Percentiles rank a stretch among this genome's conserved stretches.
Conservation (phyloP, 2,888 invertebrate genomes). For the Latheticus oryzae region DNA sequence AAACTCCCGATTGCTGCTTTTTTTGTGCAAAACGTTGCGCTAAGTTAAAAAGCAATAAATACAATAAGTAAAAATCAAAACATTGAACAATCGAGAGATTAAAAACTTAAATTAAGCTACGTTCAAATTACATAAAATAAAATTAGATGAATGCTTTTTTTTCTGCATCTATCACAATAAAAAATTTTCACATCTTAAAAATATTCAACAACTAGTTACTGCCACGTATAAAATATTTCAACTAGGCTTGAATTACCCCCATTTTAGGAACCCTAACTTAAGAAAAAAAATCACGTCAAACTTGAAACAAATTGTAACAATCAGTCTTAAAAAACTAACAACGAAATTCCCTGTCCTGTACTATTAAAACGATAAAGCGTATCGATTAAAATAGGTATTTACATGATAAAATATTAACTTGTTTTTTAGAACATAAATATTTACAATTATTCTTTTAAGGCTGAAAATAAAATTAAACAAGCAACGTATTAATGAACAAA, state of each 20-base stretch:
- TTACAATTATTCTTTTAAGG: slow-evolving; percentile 8
- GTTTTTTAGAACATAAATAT: slow-evolving; percentile 27
- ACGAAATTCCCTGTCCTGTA: slow-evolving; percentile 34
- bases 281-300: slow-evolving; percentile 20
- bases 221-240: slow-evolving; percentile 25
- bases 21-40: slow-evolving; percentile 28
- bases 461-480: neutral
- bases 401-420: slow-evolving; percentile 32
- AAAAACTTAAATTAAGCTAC: slow-evolving; percentile 17
- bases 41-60: slow-evolving; percentile 8
- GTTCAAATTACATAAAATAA: slow-evolving; percentile 8
- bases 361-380: slow-evolving; percentile 27
- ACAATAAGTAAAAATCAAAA: neutral
- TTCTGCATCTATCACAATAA: slow-evolving; percentile 29
- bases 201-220: slow-evolving; percentile 31
- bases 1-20: slow-evolving; percentile 9
- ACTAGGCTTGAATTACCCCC: slow-evolving; percentile 15
- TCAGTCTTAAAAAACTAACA: slow-evolving; percentile 40
- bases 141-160: slow-evolving; percentile 20
- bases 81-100: slow-evolving; percentile 12
- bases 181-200: slow-evolving; percentile 23
- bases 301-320: slow-evolving; percentile 22
- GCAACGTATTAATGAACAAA: no score
- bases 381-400: slow-evolving; percentile 27
- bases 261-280: slow-evolving; percentile 8